Percentiles rank a stretch among this genome's conserved stretches.
phyloP scores from a whole-genome alignment of 2,113 vertebrate species.

The Sorex fumeus region DNA sequence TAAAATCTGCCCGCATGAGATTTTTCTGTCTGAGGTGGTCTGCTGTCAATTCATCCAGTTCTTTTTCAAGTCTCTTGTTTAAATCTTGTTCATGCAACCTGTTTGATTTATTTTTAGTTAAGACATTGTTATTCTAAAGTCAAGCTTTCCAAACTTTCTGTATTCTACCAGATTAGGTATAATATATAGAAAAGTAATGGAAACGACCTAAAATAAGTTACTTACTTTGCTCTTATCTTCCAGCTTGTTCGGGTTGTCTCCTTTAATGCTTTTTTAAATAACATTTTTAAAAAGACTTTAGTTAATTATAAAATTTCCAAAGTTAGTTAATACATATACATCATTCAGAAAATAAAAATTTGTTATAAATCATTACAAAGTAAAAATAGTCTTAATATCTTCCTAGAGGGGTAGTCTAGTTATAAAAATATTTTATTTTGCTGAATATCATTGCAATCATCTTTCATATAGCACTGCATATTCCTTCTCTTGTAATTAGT shows the following conservation, averaged over 20 bases:
- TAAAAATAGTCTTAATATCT: background rate
- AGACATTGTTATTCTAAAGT: slow-evolving; percentile 89
- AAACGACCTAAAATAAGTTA: slow-evolving; percentile 74
- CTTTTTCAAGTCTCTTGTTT: slow-evolving; percentile 96
- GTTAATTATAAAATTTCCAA: slow-evolving; percentile 60
- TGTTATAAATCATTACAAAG: slow-evolving; percentile 20
- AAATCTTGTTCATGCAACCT: slow-evolving; percentile 98
- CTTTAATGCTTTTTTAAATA: slow-evolving; percentile 90
- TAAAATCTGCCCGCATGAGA: slow-evolving; percentile 99
- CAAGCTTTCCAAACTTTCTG: slow-evolving; percentile 80
- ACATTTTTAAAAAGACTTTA: slow-evolving; percentile 53
- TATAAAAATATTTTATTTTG: background rate
- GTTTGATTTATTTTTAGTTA: slow-evolving; percentile 91
- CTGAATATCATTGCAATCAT: background rate
- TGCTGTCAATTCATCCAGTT: slow-evolving; percentile 94
- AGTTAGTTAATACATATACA: slow-evolving; percentile 64
- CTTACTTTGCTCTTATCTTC: slow-evolving; percentile 80
- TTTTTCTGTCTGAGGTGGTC: slow-evolving; percentile 97
- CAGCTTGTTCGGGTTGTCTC: slow-evolving; percentile 87
- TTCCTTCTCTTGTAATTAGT: slow-evolving; percentile 52
- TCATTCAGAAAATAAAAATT: slow-evolving; percentile 65
- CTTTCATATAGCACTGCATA: background rate
- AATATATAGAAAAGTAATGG: slow-evolving; percentile 74
- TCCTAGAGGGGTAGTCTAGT: background rate
- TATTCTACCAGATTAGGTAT: slow-evolving; percentile 83